Evolutionary conservation across 1,140 invertebrate genomes (phyloP).

Genomic region (Musca vetustissima): DNA sequence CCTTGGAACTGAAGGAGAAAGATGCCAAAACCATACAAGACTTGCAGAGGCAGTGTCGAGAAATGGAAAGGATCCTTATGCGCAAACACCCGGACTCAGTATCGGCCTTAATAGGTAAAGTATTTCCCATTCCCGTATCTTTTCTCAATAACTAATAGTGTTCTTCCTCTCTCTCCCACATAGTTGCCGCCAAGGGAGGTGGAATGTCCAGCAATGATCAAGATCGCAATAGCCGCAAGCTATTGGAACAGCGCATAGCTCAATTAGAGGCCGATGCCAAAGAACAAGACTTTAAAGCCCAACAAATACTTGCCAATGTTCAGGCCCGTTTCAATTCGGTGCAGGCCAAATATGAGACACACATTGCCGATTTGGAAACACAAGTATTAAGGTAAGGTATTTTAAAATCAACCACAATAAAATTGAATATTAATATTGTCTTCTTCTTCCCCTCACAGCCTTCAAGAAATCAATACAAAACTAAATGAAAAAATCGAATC

Average conservation of each 20-base stretch:
- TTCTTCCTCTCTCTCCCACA: too few species aligned
- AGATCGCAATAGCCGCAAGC: constrained; percentile 61
- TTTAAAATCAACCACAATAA: not conserved
- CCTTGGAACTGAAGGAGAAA: constrained; percentile 68
- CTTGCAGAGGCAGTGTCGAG: constrained; percentile 74
- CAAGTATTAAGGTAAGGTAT: constrained; percentile 60
- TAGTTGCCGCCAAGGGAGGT: constrained; percentile 49
- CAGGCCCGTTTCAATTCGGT: constrained; percentile 74
- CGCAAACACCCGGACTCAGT: constrained; percentile 78
- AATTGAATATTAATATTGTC: not conserved
- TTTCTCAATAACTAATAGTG: too few species aligned
- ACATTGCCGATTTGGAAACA: constrained; percentile 71
- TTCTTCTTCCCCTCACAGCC: constrained; percentile 36
- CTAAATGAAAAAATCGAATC: constrained; percentile 61
- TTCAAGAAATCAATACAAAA: constrained; percentile 61
- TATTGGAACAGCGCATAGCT: constrained; percentile 71
- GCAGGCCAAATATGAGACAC: constrained; percentile 72
- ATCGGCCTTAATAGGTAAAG: constrained; percentile 68
- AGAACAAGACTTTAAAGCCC: constrained; percentile 68
- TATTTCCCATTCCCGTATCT: too few species aligned
- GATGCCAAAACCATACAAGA: constrained; percentile 71
- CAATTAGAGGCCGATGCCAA: constrained; percentile 68
- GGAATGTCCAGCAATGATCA: constrained; percentile 61
- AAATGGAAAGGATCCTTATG: constrained; percentile 77
- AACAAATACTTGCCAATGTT: constrained; percentile 67